Evolutionary conservation across 2,888 invertebrate genomes (phyloP).

Genomic region (Pandemis corylana): DNA sequence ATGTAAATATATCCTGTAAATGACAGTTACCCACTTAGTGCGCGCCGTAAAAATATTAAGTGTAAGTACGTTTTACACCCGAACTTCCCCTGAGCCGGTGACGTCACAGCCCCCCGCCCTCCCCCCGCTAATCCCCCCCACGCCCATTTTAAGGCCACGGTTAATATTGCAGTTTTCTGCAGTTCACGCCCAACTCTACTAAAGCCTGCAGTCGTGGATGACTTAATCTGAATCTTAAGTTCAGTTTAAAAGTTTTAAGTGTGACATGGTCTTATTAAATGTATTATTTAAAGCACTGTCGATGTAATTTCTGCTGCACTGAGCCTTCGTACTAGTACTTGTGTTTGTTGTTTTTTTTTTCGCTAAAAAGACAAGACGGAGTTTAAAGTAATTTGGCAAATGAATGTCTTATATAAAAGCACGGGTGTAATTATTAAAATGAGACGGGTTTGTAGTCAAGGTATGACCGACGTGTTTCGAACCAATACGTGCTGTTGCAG

Average conservation of each 20-base stretch:
- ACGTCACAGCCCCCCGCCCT: slow-evolving; percentile 27
- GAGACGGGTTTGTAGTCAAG: too few species aligned
- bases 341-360: too few species aligned
- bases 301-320: background rate
- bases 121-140: slow-evolving; percentile 23
- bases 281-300: background rate
- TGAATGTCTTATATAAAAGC: too few species aligned
- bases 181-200: slow-evolving; percentile 38
- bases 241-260: slow-evolving; percentile 5
- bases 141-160: slow-evolving; percentile 40
- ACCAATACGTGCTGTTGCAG: too few species aligned
- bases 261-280: background rate
- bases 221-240: slow-evolving; percentile 5
- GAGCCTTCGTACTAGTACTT: too few species aligned
- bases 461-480: too few species aligned
- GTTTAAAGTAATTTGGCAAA: too few species aligned
- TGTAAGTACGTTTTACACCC: slow-evolving; percentile 37
- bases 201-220: slow-evolving; percentile 25
- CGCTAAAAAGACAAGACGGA: too few species aligned
- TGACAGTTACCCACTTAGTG: slow-evolving; percentile 30
- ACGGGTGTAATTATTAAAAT: too few species aligned
- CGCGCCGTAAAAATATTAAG: slow-evolving; percentile 41
- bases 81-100: slow-evolving; percentile 34
- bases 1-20: slow-evolving; percentile 25
- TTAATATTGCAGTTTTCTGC: slow-evolving; percentile 43